phyloP scores from a whole-genome alignment of 2,113 vertebrate genomes.

The Scomber scombrus region DNA sequence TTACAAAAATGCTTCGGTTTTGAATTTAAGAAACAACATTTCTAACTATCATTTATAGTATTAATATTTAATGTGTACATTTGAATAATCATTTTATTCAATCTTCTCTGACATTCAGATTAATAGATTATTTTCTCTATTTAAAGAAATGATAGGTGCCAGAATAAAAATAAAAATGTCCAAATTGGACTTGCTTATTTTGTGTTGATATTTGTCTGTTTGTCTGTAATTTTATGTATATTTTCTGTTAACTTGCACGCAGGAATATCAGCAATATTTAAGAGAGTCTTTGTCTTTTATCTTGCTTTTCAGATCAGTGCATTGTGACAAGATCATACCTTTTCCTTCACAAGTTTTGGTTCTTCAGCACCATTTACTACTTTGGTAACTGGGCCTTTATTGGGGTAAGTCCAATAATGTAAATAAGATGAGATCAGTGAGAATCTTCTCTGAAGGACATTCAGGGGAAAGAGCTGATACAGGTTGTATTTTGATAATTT shows the following conservation, averaged over 20 bases:
- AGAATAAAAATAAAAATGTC: too few relatives aligned
- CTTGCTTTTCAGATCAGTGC: slow-evolving; percentile 91
- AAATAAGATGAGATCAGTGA: not conserved
- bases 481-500: not conserved
- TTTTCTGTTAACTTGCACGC: not conserved
- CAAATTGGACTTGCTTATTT: too few relatives aligned
- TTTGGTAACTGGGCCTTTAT: slow-evolving; percentile 99
- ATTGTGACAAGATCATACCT: slow-evolving; percentile 94
- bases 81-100: too few relatives aligned
- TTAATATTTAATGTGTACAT: too few relatives aligned
- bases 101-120: too few relatives aligned
- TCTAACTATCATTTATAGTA: too few relatives aligned
- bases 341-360: slow-evolving; percentile 99
- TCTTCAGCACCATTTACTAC: slow-evolving; percentile 98
- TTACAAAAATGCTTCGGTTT: not conserved
- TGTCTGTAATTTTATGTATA: not conserved
- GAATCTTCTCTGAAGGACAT: not conserved
- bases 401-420: slow-evolving; percentile 87
- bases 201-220: not conserved
- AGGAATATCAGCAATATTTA: not conserved
- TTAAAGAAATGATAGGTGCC: not conserved
- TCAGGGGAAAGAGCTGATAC: not conserved
- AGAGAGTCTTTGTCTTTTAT: not conserved
- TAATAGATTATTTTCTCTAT: not conserved
- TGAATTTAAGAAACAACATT: too few relatives aligned